Percentiles rank a stretch among this genome's conserved stretches.
phyloP scores from a whole-genome alignment of 2,113 vertebrate species.

The Willisornis vidua region DNA sequence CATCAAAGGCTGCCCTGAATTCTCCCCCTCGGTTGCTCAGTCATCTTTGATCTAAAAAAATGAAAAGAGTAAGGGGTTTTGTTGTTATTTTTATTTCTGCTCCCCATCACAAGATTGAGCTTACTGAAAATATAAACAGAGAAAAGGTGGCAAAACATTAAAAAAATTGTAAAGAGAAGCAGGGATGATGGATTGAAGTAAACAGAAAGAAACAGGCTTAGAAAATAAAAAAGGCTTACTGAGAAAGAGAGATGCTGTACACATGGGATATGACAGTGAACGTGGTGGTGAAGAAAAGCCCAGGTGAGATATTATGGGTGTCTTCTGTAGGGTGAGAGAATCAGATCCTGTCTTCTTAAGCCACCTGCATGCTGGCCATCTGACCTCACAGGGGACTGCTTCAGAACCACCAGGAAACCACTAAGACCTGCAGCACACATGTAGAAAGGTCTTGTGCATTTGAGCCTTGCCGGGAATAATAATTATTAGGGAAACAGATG shows the following conservation, averaged over 20 bases:
- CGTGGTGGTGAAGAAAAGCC: not conserved
- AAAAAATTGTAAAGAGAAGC: not conserved
- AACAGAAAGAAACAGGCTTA: not conserved
- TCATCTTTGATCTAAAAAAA: conserved; percentile 67
- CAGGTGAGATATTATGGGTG: not conserved
- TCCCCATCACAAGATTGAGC: not conserved
- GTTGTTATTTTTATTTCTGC: conserved; percentile 55
- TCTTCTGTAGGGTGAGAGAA: not conserved
- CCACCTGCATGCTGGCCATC: rapidly evolving
- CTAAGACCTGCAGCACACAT: not conserved
- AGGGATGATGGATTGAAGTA: not conserved
- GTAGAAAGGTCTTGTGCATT: not conserved
- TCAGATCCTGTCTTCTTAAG: not conserved
- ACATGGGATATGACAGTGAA: not conserved
- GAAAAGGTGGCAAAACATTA: conserved; percentile 12
- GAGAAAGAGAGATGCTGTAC: not conserved
- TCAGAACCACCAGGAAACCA: not conserved
- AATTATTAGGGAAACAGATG: not conserved
- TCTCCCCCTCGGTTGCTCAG: conserved; percentile 11
- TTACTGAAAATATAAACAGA: conserved; percentile 41
- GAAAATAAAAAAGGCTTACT: not conserved
- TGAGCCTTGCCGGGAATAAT: not conserved
- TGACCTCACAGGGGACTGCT: not conserved
- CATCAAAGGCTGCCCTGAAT: conserved; percentile 65
- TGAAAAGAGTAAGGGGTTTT: conserved; percentile 53